These are phyloP conservation scores for Clarias pachynema DNA, from an alignment of 2,797 vertebrate species.

Conservation along the genomic window DNA sequence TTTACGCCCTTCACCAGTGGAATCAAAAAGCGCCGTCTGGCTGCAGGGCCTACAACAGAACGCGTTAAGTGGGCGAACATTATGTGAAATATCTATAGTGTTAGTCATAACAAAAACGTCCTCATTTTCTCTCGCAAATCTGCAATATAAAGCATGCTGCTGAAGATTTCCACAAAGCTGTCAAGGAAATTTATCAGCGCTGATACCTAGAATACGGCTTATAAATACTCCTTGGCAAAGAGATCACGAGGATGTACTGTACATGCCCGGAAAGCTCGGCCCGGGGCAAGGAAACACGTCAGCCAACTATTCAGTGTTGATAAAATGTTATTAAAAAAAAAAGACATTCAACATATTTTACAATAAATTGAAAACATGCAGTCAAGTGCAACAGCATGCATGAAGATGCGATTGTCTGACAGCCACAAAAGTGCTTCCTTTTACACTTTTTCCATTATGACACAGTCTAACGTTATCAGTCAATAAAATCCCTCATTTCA, in stretches of 20 bases:
- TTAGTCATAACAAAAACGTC: slow-evolving; percentile 49
- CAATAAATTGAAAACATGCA: not conserved
- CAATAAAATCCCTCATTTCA: not conserved
- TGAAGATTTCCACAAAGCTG: slow-evolving; percentile 35
- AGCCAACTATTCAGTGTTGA: not conserved
- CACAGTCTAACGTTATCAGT: not conserved
- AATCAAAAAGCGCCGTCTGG: slow-evolving; percentile 45
- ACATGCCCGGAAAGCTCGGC: slow-evolving; percentile 5
- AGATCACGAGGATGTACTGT: slow-evolving; percentile 17
- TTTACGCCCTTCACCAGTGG: slow-evolving; percentile 45
- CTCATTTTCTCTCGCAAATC: slow-evolving; percentile 32
- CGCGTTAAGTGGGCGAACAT: slow-evolving; percentile 48
- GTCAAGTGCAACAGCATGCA: not conserved
- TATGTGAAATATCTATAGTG: slow-evolving; percentile 43
- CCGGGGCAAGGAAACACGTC: not conserved
- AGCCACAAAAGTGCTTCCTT: not conserved
- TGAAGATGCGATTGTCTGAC: not conserved
- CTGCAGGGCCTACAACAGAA: slow-evolving; percentile 34
- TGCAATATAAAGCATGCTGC: slow-evolving; percentile 33
- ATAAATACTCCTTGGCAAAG: slow-evolving; percentile 19
- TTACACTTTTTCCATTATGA: not conserved
- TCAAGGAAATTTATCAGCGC: slow-evolving; percentile 37
- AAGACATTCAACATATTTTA: not conserved
- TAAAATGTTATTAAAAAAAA: too few species aligned
- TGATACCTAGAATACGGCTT: slow-evolving; percentile 20